These are phyloP conservation scores for Bujurquina vittata DNA, from an alignment of 2,113 vertebrate species.

Conservation along the genomic window DNA sequence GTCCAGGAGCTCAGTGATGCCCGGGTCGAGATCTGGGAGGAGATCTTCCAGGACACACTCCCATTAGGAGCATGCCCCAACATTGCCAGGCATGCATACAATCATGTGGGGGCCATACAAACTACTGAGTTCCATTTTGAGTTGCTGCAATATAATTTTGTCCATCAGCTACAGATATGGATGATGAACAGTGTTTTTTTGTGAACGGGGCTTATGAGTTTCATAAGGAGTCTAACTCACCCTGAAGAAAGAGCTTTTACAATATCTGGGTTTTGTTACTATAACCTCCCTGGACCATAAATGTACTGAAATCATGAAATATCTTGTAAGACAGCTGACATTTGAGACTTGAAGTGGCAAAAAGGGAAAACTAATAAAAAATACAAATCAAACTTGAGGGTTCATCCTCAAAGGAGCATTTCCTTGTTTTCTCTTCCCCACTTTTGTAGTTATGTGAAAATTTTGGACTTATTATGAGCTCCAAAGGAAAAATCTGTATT, in stretches of 20 bases:
- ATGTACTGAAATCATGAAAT: background rate
- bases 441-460: background rate
- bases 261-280: background rate
- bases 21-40: too few species aligned
- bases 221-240: background rate
- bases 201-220: background rate
- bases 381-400: slow-evolving; percentile 3
- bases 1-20: too few species aligned
- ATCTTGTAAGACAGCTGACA: background rate
- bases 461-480: background rate
- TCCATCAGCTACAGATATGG: background rate
- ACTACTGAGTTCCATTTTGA: too few species aligned
- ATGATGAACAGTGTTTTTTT: background rate
- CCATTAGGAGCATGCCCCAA: too few species aligned
- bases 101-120: too few species aligned
- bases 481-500: background rate
- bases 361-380: background rate
- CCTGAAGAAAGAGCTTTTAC: background rate
- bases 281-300: background rate
- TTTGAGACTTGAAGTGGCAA: slow-evolving; percentile 9
- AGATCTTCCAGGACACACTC: too few species aligned
- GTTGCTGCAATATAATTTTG: too few species aligned
- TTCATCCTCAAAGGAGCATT: background rate
- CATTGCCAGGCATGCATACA: too few species aligned
- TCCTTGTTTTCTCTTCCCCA: background rate